Conservation (phyloP, 2,797 vertebrate species). For the Serranus cabrilla region DNA sequence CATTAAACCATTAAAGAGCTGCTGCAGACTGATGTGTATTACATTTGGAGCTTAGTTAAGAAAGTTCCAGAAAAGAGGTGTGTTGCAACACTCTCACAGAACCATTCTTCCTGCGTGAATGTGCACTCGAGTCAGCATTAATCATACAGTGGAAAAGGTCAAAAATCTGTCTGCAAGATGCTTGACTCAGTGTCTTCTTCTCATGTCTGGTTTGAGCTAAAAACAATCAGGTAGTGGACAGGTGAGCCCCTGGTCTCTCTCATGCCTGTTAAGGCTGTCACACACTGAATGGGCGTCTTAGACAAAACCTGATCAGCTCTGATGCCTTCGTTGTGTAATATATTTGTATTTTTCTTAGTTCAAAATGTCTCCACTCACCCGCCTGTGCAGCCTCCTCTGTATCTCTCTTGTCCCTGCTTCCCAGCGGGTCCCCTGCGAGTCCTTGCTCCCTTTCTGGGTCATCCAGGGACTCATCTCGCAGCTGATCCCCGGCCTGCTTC, state of each 20-base stretch:
- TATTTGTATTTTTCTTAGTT: background rate
- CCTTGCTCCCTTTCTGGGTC: conserved; percentile 61
- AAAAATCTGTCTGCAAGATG: conserved; percentile 63
- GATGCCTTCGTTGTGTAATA: background rate
- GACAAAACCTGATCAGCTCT: conserved; percentile 4
- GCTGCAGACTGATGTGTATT: conserved; percentile 9
- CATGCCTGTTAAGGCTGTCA: conserved; percentile 32
- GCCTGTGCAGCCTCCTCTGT: conserved; percentile 42
- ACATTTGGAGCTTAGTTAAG: conserved; percentile 6
- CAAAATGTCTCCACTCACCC: conserved; percentile 70
- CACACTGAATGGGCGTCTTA: conserved; percentile 13
- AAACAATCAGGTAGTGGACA: conserved; percentile 13
- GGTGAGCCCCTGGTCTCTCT: conserved; percentile 48
- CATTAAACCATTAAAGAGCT: conserved; percentile 25
- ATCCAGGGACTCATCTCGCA: conserved; percentile 48
- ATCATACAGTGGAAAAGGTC: conserved; percentile 60
- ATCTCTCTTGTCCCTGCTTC: conserved; percentile 42
- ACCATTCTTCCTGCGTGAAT: conserved; percentile 17
- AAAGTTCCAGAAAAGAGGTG: conserved; percentile 23
- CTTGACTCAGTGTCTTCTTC: conserved; percentile 17
- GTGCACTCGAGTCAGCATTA: conserved; percentile 43
- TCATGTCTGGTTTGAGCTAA: conserved; percentile 19
- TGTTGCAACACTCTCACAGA: background rate
- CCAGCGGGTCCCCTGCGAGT: conserved; percentile 35
- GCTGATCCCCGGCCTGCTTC: conserved; percentile 35